Base-by-base conservation (phyloP, 2,888 invertebrate genomes). In the Timema podura region DNA sequence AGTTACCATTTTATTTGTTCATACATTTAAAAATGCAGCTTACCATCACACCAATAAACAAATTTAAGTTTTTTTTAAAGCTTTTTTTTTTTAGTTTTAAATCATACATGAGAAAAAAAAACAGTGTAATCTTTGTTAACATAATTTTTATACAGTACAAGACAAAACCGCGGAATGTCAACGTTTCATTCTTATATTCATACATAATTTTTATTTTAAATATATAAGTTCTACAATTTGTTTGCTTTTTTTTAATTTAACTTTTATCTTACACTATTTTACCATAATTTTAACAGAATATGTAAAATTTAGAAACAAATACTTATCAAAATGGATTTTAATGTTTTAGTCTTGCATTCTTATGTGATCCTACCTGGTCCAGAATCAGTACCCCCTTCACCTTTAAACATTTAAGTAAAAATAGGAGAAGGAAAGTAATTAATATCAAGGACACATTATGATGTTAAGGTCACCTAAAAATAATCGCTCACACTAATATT, bases 121-220 rank as follows among this genome's bases (percentile, higher is more conserved):
- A 30, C 30, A 30, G 30, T 30, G 30, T 30, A 30, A 30, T 30
- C 30, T 30, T 30, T 30, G 30, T 30, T 30, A 30, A 30, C 30
- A 30, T 30, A 30, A 30, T 30, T 30, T 30, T 30, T 30, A 30
- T 30, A 30, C 30, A 30, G 30, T 30, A 76, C 76, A 76, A 76
- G 76, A 76, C 74, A 76, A 76, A 76, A 65, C 65, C 49, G 75
- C 76, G 76, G 77, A 77, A 77, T 77, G 77, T 77, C 76, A 75
- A 72, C 75, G 75, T 76, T 74, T 61, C 61, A 61, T 61, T 45
- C 44, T 44, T 61, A 61, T 61, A 61, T 61, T 61, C 61, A 13
- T 61, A 61, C 30, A 30, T 30, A 30, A 30, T 30, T 30, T 30
- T 30, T 30, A 61, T 61, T 61, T 61, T 61, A 61, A 44, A 66